Conservation (phyloP, 2,113 vertebrate genomes). For the Cyprinodon tularosa region DNA sequence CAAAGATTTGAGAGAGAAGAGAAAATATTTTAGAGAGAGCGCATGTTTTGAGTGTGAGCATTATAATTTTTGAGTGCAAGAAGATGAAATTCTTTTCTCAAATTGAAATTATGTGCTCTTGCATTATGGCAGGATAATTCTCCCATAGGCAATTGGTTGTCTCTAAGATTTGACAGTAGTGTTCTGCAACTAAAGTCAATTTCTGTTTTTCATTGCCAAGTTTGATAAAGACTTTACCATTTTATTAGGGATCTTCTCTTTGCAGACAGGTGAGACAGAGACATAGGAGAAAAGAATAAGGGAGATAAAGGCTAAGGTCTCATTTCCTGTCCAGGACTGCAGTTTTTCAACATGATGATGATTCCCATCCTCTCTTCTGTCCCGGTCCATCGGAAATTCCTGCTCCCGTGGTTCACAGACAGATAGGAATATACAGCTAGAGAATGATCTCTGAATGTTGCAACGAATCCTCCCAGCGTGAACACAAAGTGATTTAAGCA, state of each 20-base stretch:
- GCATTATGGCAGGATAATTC: too few relatives aligned
- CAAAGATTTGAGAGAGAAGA: too few relatives aligned
- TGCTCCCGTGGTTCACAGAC: conserved; percentile 29
- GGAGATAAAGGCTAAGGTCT: not conserved
- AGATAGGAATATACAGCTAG: conserved; percentile 24
- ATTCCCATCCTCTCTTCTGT: conserved; percentile 15
- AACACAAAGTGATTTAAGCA: not conserved
- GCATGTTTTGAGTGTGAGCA: too few relatives aligned
- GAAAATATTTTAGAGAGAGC: too few relatives aligned
- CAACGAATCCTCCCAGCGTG: not conserved
- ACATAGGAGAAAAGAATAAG: not conserved
- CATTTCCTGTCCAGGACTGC: conserved; percentile 45
- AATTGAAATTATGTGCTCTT: too few relatives aligned
- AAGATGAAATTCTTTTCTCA: too few relatives aligned
- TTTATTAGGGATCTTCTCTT: not conserved
- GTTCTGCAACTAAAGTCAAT: not conserved
- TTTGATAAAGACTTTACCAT: conserved; percentile 2
- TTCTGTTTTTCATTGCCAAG: not conserved
- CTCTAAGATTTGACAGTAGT: not conserved
- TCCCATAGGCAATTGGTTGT: too few relatives aligned
- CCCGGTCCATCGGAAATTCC: conserved; percentile 38
- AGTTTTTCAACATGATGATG: conserved; percentile 28
- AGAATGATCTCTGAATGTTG: not conserved
- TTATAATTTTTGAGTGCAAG: too few relatives aligned
- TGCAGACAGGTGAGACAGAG: not conserved